phyloP scores from a whole-genome alignment of 2,888 invertebrate genomes.

The Aspidiotus rigidus region DNA sequence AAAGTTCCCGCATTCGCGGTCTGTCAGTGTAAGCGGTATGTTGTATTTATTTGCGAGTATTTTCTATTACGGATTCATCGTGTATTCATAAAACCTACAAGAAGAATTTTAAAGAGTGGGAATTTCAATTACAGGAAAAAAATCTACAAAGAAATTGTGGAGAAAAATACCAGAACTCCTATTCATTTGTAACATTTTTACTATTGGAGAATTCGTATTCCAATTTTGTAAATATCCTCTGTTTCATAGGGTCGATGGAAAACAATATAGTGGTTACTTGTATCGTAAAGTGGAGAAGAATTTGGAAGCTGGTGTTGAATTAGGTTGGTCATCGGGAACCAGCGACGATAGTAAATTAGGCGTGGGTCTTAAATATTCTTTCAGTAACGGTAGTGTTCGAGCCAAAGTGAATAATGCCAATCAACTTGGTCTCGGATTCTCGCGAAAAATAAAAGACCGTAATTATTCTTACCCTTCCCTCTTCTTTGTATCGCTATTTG shows the following conservation, averaged over 20 bases:
- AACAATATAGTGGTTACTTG: conserved; percentile 85
- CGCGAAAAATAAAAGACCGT: conserved; percentile 87
- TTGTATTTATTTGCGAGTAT: too few species aligned
- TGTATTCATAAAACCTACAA: too few species aligned
- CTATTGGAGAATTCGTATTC: conserved; percentile 36
- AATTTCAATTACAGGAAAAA: too few species aligned
- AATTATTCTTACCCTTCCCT: conserved; percentile 36
- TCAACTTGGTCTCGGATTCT: conserved; percentile 88
- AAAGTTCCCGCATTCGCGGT: too few species aligned
- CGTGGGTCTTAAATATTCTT: conserved; percentile 76
- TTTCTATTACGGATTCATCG: too few species aligned
- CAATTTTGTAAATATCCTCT: too few species aligned
- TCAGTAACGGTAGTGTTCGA: conserved; percentile 71
- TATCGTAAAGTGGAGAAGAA: conserved; percentile 83
- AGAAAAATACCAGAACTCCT: not conserved
- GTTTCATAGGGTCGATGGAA: conserved; percentile 71
- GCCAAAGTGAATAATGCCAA: conserved; percentile 92
- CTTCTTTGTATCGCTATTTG: not conserved
- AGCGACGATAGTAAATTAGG: conserved; percentile 86
- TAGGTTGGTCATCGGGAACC: conserved; percentile 85
- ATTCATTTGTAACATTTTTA: not conserved
- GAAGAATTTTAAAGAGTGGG: too few species aligned
- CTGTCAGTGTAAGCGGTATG: too few species aligned
- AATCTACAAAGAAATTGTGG: too few species aligned
- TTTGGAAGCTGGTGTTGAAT: conserved; percentile 79